Percentiles rank a stretch among this genome's conserved stretches.
Conservation (phyloP, 2,113 vertebrate genomes). For the Coreoperca whiteheadi region DNA sequence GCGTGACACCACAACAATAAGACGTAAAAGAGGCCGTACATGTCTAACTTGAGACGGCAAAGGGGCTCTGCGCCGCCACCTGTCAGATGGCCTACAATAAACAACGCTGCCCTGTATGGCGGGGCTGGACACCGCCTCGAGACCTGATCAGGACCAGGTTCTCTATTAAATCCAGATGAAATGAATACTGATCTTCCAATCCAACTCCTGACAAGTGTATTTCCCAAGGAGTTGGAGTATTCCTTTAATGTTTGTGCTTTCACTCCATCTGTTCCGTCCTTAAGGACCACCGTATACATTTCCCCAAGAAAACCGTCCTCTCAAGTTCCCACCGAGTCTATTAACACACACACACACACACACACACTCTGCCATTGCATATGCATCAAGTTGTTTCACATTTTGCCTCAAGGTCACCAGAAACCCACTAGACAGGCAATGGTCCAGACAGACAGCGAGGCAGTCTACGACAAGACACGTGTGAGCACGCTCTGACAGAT, state of each 20-base stretch:
- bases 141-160: too few species aligned
- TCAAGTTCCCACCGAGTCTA: background rate
- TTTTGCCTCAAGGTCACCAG: conserved; percentile 36
- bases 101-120: too few species aligned
- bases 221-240: background rate
- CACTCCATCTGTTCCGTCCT: background rate
- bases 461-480: background rate
- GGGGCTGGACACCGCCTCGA: too few species aligned
- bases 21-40: background rate
- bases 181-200: background rate
- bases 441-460: conserved; percentile 2
- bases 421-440: conserved; percentile 26
- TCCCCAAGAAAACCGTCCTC: background rate
- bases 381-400: conserved; percentile 29
- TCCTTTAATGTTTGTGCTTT: background rate
- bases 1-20: too few species aligned
- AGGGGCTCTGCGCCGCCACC: too few species aligned
- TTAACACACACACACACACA: background rate
- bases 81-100: too few species aligned
- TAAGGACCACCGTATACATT: too few species aligned
- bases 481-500: conserved; percentile 2
- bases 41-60: too few species aligned
- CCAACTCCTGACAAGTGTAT: too few species aligned
- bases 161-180: background rate
- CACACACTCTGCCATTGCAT: conserved; percentile 14